A percentile compares a stretch with the other conserved stretches of the same genome.
Conservation (phyloP, 2,113 vertebrate species). For the Labeo catla region DNA sequence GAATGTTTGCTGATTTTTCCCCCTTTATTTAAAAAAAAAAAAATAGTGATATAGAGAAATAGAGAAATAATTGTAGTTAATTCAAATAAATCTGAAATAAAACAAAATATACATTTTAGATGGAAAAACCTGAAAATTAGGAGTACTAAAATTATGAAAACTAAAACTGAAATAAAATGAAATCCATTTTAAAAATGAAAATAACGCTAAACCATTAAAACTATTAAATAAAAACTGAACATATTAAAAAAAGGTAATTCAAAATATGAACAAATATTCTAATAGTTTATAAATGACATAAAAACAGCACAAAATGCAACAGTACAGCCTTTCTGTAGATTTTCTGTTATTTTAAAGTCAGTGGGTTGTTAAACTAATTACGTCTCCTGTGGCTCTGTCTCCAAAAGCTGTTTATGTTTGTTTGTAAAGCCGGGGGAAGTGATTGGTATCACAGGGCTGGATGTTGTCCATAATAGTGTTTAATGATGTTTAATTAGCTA, state of each 20-base stretch:
- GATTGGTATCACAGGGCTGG: slow-evolving; percentile 43
- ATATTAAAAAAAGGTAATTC: too few relatives aligned
- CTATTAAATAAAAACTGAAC: too few relatives aligned
- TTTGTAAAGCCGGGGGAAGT: slow-evolving; percentile 35
- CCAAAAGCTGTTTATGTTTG: neutral
- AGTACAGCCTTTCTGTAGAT: neutral
- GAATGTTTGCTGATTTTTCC: neutral
- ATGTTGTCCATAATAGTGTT: slow-evolving; percentile 51
- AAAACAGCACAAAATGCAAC: neutral
- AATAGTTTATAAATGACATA: neutral
- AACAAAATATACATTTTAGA: too few relatives aligned
- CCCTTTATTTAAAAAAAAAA: too few relatives aligned
- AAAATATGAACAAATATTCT: neutral
- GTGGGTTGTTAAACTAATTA: neutral
- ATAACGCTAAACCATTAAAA: too few relatives aligned
- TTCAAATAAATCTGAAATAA: too few relatives aligned
- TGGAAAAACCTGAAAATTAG: too few relatives aligned
- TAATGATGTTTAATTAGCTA: slow-evolving; percentile 56
- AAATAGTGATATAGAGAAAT: too few relatives aligned
- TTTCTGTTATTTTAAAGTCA: neutral
- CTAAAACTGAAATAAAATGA: too few relatives aligned
- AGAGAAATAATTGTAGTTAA: too few relatives aligned
- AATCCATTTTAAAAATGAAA: too few relatives aligned
- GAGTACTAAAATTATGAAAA: too few relatives aligned
- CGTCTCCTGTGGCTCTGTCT: slow-evolving; percentile 6